Percentiles rank a stretch among this genome's conserved stretches.
Conservation (phyloP, 92 coral and sea anemone genomes). For the Ricordea florida region DNA sequence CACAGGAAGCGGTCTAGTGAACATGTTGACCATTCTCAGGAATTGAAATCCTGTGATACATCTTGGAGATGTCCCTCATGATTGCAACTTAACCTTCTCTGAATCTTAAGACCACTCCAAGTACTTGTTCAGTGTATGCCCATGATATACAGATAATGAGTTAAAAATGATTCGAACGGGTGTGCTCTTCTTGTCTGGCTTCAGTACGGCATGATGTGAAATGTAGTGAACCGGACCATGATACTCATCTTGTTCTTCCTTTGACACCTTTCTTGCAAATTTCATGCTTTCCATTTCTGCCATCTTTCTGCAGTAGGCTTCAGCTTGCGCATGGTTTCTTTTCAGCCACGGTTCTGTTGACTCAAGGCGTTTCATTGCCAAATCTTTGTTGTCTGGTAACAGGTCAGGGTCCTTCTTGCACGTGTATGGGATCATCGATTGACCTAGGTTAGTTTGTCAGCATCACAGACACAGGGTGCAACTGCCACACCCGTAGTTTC, state of each 20-base stretch:
- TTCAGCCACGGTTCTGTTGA: constrained; percentile 40
- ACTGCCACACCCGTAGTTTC: too few species aligned
- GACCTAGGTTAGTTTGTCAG: too few species aligned
- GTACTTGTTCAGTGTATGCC: constrained; percentile 46
- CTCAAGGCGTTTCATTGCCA: constrained; percentile 46
- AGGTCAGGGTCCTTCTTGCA: constrained; percentile 51
- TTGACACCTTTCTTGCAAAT: constrained; percentile 36
- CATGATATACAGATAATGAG: constrained; percentile 48
- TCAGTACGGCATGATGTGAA: constrained; percentile 36
- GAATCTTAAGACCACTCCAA: constrained; percentile 59
- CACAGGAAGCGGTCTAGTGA: constrained; percentile 48
- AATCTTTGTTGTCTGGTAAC: constrained; percentile 47
- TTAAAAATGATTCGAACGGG: constrained; percentile 56
- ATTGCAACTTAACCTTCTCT: constrained; percentile 46
- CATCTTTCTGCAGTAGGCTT: constrained; percentile 44
- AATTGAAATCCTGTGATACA: constrained; percentile 46
- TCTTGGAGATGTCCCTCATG: constrained; percentile 47
- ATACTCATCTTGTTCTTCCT: constrained; percentile 15
- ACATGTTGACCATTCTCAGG: constrained; percentile 47
- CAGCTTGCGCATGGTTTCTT: constrained; percentile 47
- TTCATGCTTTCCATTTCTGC: constrained; percentile 32
- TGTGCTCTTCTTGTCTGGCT: constrained; percentile 45
- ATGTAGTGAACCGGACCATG: constrained; percentile 58
- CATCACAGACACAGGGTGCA: too few species aligned
- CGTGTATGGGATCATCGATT: constrained; percentile 59